Evolutionary conservation across 2,797 vertebrate genomes (phyloP), one percentile per base, ranked within the genome.

Genomic region (Pseudochromis fuscus): DNA sequence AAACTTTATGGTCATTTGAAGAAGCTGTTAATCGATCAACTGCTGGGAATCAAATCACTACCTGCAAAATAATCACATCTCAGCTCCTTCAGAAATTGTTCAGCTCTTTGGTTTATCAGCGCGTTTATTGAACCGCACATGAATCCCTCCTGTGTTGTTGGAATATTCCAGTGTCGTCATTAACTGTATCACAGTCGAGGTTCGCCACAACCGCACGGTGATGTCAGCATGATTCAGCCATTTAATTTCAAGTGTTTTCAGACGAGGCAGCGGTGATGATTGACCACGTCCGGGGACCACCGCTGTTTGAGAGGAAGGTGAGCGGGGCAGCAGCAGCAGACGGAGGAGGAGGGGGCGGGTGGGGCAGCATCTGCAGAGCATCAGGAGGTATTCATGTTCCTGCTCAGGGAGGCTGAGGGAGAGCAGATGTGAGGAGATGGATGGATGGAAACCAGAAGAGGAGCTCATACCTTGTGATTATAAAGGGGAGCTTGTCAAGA

Each of bases 131-230:
- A 5, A 19, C 1, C 49, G 60, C 21, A 56, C 31, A 24, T 79
- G 75, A 79, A 48, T 70, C 65, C 48, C 15, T 33, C 24, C 19
- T 23, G 25, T 53, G 71, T 30, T 38, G 10, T 46, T 21, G 63
- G 38, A 61, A 61, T 45, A 33, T 61, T 45, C 31, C 53, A 9
- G 23, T 19, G 18, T 37, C 5, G 33, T 61, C 38, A 18, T 42
- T 42, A 42, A 3, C 16, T 5, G 18, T 8, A 18, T 42, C 16
- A 42, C 18, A 18, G 1, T 40, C 1, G 44, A 49, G 16, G 27
- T 60, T 63, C 2, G 16, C 60, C 64, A 16, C 35, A 53, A 67
- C 79, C 83, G 3, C 59, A 61, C 49, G 2, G 58, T 59, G 50
- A 68, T 24, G 16, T 11, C 5, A 12, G 13, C 8, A 1, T 67